Conservation (phyloP, 64 coral and sea anemone genomes). For the Dendronephthya gigantea region DNA sequence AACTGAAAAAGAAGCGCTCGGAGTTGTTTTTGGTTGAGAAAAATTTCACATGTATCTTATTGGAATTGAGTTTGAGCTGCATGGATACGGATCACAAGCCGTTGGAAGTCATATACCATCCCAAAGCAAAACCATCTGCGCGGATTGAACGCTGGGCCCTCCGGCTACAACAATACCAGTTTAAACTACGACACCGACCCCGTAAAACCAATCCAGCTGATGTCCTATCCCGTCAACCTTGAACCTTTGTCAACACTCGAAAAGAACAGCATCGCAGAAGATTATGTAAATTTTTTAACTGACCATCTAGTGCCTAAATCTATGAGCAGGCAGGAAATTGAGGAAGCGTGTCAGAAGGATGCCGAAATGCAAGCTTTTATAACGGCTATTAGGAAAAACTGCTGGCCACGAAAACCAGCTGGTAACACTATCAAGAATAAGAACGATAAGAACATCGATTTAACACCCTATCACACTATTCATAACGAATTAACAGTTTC, state of each 20-base stretch:
- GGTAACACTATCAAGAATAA: background rate
- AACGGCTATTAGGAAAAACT: background rate
- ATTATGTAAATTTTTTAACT: background rate
- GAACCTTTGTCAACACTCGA: background rate
- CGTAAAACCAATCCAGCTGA: background rate
- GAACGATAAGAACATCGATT: background rate
- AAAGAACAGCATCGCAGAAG: background rate
- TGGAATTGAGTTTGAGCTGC: background rate
- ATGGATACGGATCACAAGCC: conserved; percentile 14
- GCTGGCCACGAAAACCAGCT: background rate
- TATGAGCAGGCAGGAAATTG: background rate
- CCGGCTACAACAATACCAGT: background rate
- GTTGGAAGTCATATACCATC: conserved; percentile 3
- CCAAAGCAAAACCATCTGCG: conserved; percentile 19
- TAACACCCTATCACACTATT: background rate
- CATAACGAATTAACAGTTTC: background rate
- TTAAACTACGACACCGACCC: background rate
- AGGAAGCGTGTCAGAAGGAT: background rate
- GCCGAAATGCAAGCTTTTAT: background rate
- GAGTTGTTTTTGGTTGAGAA: conserved; percentile 15
- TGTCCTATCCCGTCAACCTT: background rate
- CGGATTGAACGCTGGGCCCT: background rate
- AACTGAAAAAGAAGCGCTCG: conserved; percentile 7
- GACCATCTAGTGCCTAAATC: background rate
- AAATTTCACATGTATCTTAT: conserved; percentile 22